Evolutionary conservation across 2,797 vertebrate genomes (phyloP).

Genomic region (Telmatherina bonti): DNA sequence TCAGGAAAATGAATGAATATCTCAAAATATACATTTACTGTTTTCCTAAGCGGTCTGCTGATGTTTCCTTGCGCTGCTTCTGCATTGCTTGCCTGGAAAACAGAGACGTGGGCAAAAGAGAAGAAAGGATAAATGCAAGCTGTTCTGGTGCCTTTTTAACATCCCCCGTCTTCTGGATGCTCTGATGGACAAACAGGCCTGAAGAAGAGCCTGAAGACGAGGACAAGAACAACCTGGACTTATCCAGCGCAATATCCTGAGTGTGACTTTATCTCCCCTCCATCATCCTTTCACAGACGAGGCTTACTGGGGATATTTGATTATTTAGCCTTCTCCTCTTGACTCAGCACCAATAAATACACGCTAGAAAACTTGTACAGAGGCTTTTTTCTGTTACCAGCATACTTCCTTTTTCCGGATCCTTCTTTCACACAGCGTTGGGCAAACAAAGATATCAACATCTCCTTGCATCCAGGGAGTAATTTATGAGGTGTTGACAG

Average conservation of each 20-base stretch:
- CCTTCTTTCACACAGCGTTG: conserved; percentile 55
- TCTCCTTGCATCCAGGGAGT: conserved; percentile 67
- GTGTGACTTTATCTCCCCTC: conserved; percentile 60
- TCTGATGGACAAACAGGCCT: conserved; percentile 39
- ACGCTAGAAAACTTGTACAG: conserved; percentile 34
- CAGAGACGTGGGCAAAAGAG: not conserved
- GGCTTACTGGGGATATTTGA: conserved; percentile 62
- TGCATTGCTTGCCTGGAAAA: not conserved
- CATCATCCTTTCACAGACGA: conserved; percentile 54
- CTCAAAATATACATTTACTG: not conserved
- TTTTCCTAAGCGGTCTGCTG: not conserved
- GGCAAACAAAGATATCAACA: conserved; percentile 79
- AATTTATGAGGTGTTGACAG: conserved; percentile 87
- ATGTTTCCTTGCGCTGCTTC: not conserved
- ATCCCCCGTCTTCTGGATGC: conserved; percentile 34
- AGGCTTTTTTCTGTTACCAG: conserved; percentile 47
- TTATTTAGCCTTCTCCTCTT: conserved; percentile 59
- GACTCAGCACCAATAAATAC: conserved; percentile 73
- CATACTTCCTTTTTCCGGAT: conserved; percentile 51
- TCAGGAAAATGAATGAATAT: no score
- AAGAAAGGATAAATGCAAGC: no score
- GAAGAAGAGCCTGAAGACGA: conserved; percentile 46
- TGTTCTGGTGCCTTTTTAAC: conserved; percentile 37
- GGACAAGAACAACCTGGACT: conserved; percentile 47
- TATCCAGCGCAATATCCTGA: conserved; percentile 70